Percentiles rank a stretch among this genome's conserved stretches.
These are phyloP conservation scores for Ptiloglossa arizonensis DNA, from an alignment of 1,140 invertebrate species.

Conservation along the genomic window DNA sequence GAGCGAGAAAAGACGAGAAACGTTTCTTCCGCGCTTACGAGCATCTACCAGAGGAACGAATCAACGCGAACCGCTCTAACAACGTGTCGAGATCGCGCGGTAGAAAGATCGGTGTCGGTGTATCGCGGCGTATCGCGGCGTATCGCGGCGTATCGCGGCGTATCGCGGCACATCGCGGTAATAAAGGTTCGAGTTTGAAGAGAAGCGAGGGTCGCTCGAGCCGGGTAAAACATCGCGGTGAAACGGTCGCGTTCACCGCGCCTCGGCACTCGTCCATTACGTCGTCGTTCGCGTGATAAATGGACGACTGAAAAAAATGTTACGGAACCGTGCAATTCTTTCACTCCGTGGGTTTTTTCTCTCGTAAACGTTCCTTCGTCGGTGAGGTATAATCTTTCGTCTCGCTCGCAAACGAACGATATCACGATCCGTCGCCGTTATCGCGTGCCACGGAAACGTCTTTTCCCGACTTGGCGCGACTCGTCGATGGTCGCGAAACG, in stretches of 20 bases:
- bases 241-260: constrained; percentile 6
- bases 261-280: constrained; percentile 30
- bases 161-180: constrained; percentile 8
- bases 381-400: constrained; percentile 37
- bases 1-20: too few relatives aligned
- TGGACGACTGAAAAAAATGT: constrained; percentile 51
- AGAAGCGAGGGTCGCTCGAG: constrained; percentile 9
- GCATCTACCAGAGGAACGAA: too few relatives aligned
- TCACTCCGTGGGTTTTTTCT: constrained; percentile 24
- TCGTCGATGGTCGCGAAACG: neutral
- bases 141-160: too few relatives aligned
- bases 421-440: constrained; percentile 36
- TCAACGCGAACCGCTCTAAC: too few relatives aligned
- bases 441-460: neutral
- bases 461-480: too few relatives aligned
- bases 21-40: too few relatives aligned
- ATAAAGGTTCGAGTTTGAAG: constrained; percentile 43
- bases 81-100: too few relatives aligned
- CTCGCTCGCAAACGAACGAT: constrained; percentile 33
- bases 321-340: constrained; percentile 53
- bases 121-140: too few relatives aligned
- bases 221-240: constrained; percentile 53
- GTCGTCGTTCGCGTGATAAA: constrained; percentile 61
- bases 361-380: constrained; percentile 32
- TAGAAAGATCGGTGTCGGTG: too few relatives aligned